These are phyloP conservation scores for Pteropus rufus DNA, from an alignment of 2,797 vertebrate species.

Conservation along the genomic window DNA sequence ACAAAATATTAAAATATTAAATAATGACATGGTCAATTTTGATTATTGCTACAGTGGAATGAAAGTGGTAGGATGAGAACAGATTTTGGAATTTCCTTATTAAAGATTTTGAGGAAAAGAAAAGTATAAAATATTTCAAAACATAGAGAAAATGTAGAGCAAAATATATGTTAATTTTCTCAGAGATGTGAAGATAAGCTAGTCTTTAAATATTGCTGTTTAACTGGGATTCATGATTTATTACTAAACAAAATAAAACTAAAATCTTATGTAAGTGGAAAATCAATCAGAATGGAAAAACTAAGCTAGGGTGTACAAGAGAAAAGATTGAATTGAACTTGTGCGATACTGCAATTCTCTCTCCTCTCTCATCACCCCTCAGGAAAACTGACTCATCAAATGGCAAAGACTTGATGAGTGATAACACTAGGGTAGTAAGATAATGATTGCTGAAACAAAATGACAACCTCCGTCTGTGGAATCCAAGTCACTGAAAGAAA, in stretches of 20 bases:
- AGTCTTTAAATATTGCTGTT: not conserved
- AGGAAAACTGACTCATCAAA: not conserved
- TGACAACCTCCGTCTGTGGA: not conserved
- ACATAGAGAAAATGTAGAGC: not conserved
- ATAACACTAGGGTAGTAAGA: too few relatives aligned
- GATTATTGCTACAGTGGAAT: not conserved
- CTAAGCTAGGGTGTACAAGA: not conserved
- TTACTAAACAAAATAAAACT: not conserved
- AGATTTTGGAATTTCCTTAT: not conserved
- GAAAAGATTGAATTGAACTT: not conserved
- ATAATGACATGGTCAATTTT: not conserved
- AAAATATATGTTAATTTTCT: not conserved
- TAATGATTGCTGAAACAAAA: not conserved
- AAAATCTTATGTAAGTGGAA: not conserved
- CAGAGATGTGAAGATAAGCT: not conserved
- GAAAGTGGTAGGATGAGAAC: not conserved
- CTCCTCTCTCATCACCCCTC: not conserved
- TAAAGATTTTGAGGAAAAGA: not conserved
- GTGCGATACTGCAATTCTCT: not conserved
- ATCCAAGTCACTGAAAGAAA: not conserved
- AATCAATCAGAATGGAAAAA: not conserved
- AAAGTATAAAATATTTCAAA: not conserved
- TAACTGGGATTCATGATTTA: not conserved
- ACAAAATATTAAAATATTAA: not conserved
- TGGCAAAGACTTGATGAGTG: not conserved